Conservation (phyloP, 2,797 vertebrate species). For the Acanthis flammea region DNA sequence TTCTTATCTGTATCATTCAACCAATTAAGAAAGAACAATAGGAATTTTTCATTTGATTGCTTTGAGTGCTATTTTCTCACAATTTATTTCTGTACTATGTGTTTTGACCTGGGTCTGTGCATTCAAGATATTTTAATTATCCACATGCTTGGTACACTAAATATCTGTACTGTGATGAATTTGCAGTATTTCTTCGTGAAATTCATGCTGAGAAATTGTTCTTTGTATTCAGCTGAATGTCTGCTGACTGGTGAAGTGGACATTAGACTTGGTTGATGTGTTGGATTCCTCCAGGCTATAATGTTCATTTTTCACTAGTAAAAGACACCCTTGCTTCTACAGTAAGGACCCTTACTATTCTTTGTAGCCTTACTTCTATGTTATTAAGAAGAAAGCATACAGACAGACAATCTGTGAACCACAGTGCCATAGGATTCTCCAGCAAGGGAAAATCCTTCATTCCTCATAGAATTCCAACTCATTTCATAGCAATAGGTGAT, state of each 20-base stretch:
- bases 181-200: background rate
- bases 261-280: background rate
- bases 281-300: background rate
- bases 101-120: background rate
- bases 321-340: background rate
- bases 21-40: background rate
- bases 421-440: background rate
- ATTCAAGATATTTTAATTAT: background rate
- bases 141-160: background rate
- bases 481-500: background rate
- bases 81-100: background rate
- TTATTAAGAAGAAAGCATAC: background rate
- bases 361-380: background rate
- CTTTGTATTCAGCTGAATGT: background rate
- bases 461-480: background rate
- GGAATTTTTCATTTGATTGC: background rate
- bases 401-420: background rate
- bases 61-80: background rate
- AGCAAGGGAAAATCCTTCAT: background rate
- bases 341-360: background rate
- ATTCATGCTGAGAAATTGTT: background rate
- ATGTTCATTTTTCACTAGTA: background rate
- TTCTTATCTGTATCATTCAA: background rate
- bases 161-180: background rate
- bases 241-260: background rate